Conservation (phyloP, 2,888 invertebrate species). For the Plemyria rubiginata region DNA sequence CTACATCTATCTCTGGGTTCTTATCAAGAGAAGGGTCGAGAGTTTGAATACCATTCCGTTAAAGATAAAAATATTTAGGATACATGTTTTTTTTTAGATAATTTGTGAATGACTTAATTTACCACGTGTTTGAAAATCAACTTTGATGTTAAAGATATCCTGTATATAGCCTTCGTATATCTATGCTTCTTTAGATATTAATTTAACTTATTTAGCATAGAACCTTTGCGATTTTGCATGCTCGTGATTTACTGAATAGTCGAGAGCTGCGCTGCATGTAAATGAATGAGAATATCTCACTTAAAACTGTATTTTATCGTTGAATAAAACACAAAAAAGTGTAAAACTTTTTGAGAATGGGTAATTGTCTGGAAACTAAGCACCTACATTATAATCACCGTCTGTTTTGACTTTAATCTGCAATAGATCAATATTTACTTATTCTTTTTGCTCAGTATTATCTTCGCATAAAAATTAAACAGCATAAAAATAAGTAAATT, state of each 20-base stretch:
- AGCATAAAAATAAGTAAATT: too few relatives aligned
- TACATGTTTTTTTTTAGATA: too few relatives aligned
- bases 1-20: too few relatives aligned
- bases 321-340: conserved; percentile 34
- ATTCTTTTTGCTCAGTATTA: background rate
- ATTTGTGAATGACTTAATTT: too few relatives aligned
- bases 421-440: conserved; percentile 4
- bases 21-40: too few relatives aligned
- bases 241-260: conserved; percentile 54
- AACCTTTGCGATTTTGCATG: conserved; percentile 57
- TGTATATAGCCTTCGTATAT: background rate
- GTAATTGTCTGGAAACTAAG: conserved; percentile 39
- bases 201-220: conserved; percentile 60
- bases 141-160: background rate
- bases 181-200: conserved; percentile 47
- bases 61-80: too few relatives aligned
- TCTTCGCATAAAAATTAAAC: background rate
- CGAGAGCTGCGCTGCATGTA: conserved; percentile 43
- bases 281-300: conserved; percentile 45
- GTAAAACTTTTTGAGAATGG: conserved; percentile 36
- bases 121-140: too few relatives aligned
- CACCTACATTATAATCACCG: conserved; percentile 15
- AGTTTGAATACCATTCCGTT: too few relatives aligned
- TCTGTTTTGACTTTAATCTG: conserved; percentile 28
- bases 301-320: conserved; percentile 42